phyloP scores from a whole-genome alignment of 2,888 invertebrate species.

The Acrocera orbiculus region DNA sequence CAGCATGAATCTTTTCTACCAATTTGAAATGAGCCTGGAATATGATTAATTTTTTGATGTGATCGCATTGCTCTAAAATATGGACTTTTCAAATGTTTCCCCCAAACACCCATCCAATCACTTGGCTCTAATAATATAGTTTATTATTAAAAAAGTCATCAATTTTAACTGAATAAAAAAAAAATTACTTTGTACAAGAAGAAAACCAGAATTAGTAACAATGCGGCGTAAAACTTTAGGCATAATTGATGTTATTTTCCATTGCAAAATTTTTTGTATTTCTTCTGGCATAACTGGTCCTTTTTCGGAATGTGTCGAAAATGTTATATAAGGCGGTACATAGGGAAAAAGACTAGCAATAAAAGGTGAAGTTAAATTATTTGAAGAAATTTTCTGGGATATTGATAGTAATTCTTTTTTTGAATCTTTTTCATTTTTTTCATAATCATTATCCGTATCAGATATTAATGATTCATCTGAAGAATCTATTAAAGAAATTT shows the following conservation, averaged over 20 bases:
- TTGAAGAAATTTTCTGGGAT: background rate
- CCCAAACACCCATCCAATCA: constrained; percentile 94
- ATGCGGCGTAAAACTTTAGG: constrained; percentile 83
- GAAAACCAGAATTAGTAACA: constrained; percentile 70
- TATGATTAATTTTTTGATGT: constrained; percentile 93
- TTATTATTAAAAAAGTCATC: background rate
- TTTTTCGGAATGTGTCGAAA: constrained; percentile 48
- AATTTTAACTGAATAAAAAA: constrained; percentile 10
- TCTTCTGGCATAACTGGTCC: constrained; percentile 45
- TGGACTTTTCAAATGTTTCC: constrained; percentile 89
- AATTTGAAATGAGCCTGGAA: constrained; percentile 95
- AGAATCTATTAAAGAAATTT: background rate
- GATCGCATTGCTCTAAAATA: constrained; percentile 71
- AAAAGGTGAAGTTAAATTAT: constrained; percentile 24
- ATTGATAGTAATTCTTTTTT: no score
- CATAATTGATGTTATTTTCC: constrained; percentile 89
- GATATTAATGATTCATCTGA: constrained; percentile 5
- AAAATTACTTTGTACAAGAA: constrained; percentile 59
- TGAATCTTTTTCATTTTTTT: no score
- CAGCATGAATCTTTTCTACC: constrained; percentile 90
- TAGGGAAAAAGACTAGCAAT: constrained; percentile 48
- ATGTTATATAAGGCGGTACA: constrained; percentile 63
- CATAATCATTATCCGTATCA: constrained; percentile 11
- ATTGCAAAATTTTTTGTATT: constrained; percentile 67
- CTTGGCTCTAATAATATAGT: constrained; percentile 42